Base-by-base conservation (phyloP, 1,140 invertebrate species). In the Drosophila pandora region DNA sequence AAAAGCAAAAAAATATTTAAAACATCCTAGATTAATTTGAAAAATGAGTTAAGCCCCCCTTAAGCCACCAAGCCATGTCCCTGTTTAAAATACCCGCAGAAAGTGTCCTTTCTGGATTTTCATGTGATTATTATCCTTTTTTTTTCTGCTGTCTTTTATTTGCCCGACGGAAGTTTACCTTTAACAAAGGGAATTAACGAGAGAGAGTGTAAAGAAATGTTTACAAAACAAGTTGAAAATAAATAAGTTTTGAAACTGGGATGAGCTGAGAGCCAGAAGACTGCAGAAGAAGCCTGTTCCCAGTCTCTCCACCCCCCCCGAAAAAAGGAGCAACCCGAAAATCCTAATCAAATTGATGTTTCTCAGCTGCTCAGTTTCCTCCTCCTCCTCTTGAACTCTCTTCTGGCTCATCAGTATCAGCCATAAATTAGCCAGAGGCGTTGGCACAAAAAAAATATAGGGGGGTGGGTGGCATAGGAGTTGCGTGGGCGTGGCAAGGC, bases 41-140 rank as follows among this genome's bases (percentile, higher is more conserved):
- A 5, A 4, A 28, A 6, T 28, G 9, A 2, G 1, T 3, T 9
- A 10, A 37, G 0, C 2, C 12, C n/a, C 17, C 41, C 41, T 17
- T 22, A 8, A 9, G 17, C 2, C 41, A 0, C 17, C 17, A 17
- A 17, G 17, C 17, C 7, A 21, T n/a, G 41, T 17, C 41, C 41
- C 17, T 45, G 39, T 41, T 13, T 17, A 41, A 41, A 41, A 55
- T 9, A 34, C 43, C 21, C 43, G 25, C n/a, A 25, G 32, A 50
- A 28, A 25, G n/a, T 10, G 8, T 10, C 10, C 55, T 30, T 49
- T 41, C 32, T 50, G 70, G 69, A 72, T 64, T 76, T 62, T 68
- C 71, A 76, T 76, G 72, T 68, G 73, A 61, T 76, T 61, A 76
- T 76, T 76, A 68, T 76, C 63, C 39, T 45, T 47, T 43, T 34